Base-by-base conservation (phyloP, 2,888 invertebrate species). In the Cancer borealis region DNA sequence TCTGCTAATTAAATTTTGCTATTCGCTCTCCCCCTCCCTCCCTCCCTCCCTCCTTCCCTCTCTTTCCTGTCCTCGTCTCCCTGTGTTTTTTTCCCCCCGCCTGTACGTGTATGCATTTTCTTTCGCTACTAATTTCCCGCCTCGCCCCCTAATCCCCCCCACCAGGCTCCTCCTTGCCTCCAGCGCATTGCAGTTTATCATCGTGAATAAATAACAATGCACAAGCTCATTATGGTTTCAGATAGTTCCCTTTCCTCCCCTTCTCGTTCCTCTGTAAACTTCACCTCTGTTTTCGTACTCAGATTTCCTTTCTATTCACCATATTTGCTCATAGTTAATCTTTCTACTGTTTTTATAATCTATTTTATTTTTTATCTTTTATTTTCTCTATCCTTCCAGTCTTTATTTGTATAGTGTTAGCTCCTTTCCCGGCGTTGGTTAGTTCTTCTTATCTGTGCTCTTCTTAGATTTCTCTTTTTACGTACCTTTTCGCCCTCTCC, bases 171-270 rank as follows among this genome's bases (percentile, higher is more conserved):
- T 46, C 88, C 46, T 47, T 88, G 46, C 45, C 79, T 79, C 79
- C 79, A 79, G 79, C 79, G 26, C 30, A 79, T 12, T 79, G 30
- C 79, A 79, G 79, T 79, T 26, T 79, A 79, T 79, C 79, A 79
- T 79, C 30, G 79, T 10, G 30, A 30, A 79, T 79, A 79, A 79
- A 30, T 79, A 79, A 79, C 79, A 30, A 79, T 79, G 12, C 79
- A 79, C 79, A 26, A 79, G 79, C 79, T 79, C 79, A 79, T 79
- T 79, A 79, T 79, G 30, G 79, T 79, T 30, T 14, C 30, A 30
- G 30, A 79, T 79, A 8, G 10, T 79, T 30, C 30, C 66, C 66
- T n/a, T 66, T 66, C 66, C 6, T 66, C 1, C 6, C n/a, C n/a
- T 66, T 66, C n/a, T 30, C 30, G 30, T 79, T 30, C 5, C 66